Evolutionary conservation across 2,113 vertebrate genomes (phyloP).

Genomic region (Onychostruthus taczanowskii): DNA sequence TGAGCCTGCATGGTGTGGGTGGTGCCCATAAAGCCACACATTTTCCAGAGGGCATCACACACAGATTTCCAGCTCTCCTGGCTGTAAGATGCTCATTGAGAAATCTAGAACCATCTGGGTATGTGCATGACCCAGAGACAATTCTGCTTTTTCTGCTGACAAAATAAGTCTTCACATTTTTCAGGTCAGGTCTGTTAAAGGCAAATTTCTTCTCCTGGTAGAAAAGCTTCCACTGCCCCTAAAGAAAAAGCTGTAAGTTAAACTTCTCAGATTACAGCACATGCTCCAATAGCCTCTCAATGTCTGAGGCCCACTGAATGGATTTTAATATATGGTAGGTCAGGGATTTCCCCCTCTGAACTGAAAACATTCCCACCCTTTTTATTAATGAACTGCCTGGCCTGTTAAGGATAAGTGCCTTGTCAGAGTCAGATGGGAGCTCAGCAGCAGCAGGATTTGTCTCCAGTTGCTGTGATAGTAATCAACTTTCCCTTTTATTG

Average conservation of each 20-base stretch:
- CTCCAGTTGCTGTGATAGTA: neutral
- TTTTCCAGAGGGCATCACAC: neutral
- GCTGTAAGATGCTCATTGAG: neutral
- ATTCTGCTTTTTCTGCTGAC: neutral
- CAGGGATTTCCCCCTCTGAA: neutral
- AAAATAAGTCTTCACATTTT: neutral
- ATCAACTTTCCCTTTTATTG: constrained; percentile 20
- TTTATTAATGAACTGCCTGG: neutral
- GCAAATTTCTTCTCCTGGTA: neutral
- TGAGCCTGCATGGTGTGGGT: neutral
- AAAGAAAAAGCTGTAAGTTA: neutral
- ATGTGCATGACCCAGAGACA: neutral
- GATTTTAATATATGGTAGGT: neutral
- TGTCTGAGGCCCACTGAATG: neutral
- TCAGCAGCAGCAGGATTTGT: neutral
- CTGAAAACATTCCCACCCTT: neutral
- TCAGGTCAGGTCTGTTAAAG: neutral
- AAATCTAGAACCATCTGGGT: neutral
- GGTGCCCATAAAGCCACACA: neutral
- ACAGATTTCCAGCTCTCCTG: neutral
- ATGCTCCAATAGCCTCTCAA: neutral
- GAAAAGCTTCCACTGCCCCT: neutral
- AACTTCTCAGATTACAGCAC: neutral
- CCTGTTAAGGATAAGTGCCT: neutral
- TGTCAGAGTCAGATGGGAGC: neutral